Base-by-base conservation (phyloP, 1,140 invertebrate species). In the Adoxophyes honmai region DNA sequence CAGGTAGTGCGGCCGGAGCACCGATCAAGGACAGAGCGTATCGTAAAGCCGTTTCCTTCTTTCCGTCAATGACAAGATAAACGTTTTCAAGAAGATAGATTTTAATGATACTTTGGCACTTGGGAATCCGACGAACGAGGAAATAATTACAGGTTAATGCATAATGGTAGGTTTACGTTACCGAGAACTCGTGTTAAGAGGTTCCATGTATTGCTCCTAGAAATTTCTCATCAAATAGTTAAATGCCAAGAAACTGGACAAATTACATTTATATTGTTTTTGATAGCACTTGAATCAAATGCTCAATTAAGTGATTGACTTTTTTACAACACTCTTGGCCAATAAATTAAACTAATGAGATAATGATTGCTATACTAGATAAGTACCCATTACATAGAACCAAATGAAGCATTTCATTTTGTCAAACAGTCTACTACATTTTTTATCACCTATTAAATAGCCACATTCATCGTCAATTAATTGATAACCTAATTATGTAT, bases 71-170 rank as follows among this genome's bases (percentile, higher is more conserved):
- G 42, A 48, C 42, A 48, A 0, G 42, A 33, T 48, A 48, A 48
- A 48, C 42, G 42, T 10, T 48, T 48, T 33, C 42, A 48, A 48
- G 42, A 48, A 48, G 42, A 18, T 48, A 48, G 42, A 18, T 48
- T 48, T 18, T 11, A 48, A 48, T 11, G n/a, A 48, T 42, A 28
- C 42, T 48, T 48, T 48, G 42, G 42, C 42, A 48, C 42, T 48
- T 21, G 42, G 42, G 28, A 48, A 48, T 6, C 21, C 21, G 21
- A 48, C 42, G 21, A 48, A 18, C 21, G 21, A 28, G 39, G 39
- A 16, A 48, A 48, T 48, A 48, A 48, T 48, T 48, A 48, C 11
- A 48, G 42, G 42, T 48, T 48, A 48, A 11, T 21, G 21, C 6
- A 48, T 48, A 48, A 48, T 48, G 28, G 42, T 48, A 18, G 42